Evolutionary conservation across 2,113 vertebrate species (phyloP).

Genomic region (Taxidea taxus): DNA sequence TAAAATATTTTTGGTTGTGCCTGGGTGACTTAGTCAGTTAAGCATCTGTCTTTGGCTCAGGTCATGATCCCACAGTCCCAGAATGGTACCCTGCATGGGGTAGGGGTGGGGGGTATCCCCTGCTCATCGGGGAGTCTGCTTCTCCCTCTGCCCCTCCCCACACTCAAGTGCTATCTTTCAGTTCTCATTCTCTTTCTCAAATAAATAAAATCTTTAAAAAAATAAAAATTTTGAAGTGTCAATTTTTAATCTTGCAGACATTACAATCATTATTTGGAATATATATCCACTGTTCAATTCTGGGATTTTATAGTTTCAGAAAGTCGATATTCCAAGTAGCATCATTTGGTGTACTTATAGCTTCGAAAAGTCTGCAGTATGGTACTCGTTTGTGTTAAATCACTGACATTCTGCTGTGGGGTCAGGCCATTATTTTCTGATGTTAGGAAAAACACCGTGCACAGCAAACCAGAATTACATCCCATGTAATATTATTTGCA

Average conservation of each 20-base stretch:
- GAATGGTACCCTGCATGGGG: not conserved
- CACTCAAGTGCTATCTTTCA: not conserved
- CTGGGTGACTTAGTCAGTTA: not conserved
- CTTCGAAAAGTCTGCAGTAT: not conserved
- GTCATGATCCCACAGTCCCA: not conserved
- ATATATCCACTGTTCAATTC: not conserved
- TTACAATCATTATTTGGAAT: not conserved
- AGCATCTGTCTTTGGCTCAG: not conserved
- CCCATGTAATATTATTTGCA: not conserved
- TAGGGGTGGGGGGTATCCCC: too few species aligned
- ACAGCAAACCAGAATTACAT: not conserved
- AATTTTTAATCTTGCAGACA: not conserved
- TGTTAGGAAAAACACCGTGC: not conserved
- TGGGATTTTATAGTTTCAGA: not conserved
- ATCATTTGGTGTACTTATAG: not conserved
- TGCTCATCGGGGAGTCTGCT: not conserved
- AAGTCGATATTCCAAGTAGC: not conserved
- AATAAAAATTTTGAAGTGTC: not conserved
- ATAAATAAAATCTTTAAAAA: not conserved
- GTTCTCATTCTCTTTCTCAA: not conserved
- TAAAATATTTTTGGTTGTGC: not conserved
- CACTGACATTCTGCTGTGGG: not conserved
- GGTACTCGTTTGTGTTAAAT: not conserved
- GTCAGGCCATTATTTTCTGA: conserved; percentile 24
- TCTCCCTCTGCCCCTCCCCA: not conserved